These are phyloP conservation scores for cattle (Bos taurus) DNA, from an alignment of 2,113 vertebrate genomes.

Conservation along the genomic window DNA sequence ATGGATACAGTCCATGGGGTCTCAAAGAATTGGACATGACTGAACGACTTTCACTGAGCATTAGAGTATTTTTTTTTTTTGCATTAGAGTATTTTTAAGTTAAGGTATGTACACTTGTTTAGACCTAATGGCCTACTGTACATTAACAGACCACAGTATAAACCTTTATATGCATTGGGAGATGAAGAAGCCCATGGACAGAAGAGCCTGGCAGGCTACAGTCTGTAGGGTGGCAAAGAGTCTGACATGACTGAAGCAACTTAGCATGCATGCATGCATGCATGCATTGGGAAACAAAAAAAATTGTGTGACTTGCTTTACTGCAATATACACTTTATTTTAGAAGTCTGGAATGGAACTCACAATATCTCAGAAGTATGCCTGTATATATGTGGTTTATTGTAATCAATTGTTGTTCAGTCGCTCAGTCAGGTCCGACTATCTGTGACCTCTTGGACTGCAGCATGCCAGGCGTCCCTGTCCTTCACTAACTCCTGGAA, in stretches of 20 bases:
- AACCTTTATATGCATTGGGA: neutral
- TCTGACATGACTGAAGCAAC: neutral
- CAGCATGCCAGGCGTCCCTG: neutral
- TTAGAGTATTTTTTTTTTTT: neutral
- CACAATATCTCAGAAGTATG: neutral
- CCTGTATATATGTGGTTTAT: neutral
- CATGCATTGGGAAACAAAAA: neutral
- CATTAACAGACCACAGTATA: neutral
- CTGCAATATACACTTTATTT: neutral
- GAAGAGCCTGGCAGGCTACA: neutral
- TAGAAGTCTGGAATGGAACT: neutral
- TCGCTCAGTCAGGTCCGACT: rapidly evolving
- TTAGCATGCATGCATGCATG: neutral
- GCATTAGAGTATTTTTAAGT: neutral
- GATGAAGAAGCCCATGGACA: neutral
- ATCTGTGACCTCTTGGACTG: neutral
- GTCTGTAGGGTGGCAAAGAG: neutral
- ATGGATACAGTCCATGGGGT: neutral
- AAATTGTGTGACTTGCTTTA: neutral
- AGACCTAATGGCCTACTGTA: neutral
- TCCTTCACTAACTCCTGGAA: neutral
- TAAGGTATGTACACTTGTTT: neutral
- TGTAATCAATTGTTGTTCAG: neutral
- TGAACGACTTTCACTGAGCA: neutral
- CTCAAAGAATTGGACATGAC: neutral